Evolutionary conservation across 2,888 invertebrate species (phyloP).

Genomic region (Branchinecta sandiegonensis): DNA sequence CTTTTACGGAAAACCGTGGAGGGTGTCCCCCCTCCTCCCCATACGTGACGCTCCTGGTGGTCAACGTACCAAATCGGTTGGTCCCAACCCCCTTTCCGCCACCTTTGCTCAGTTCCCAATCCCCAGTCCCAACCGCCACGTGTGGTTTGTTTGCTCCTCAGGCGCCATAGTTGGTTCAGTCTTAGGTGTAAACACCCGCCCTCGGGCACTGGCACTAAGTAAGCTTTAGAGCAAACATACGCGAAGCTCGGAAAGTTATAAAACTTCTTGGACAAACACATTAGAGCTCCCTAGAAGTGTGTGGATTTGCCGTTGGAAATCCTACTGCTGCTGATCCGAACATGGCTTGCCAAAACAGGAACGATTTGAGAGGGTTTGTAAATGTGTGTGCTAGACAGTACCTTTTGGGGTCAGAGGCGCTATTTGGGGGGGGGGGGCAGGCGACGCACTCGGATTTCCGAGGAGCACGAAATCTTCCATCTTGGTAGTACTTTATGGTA

Average conservation of each 20-base stretch:
- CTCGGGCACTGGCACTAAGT: neutral
- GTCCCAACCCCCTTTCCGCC: too few relatives aligned
- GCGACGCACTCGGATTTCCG: too few relatives aligned
- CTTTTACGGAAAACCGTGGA: too few relatives aligned
- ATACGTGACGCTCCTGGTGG: too few relatives aligned
- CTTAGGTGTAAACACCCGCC: neutral
- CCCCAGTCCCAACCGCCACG: too few relatives aligned
- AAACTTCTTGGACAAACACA: constrained; percentile 14
- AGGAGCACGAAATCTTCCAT: too few relatives aligned
- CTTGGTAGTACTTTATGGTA: too few relatives aligned
- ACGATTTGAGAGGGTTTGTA: neutral
- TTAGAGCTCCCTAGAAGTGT: constrained; percentile 13
- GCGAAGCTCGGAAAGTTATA: constrained; percentile 14
- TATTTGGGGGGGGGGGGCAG: too few relatives aligned
- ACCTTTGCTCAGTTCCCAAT: too few relatives aligned
- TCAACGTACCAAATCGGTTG: too few relatives aligned
- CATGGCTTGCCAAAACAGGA: constrained; percentile 8
- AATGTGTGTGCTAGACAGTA: neutral
- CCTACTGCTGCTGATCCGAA: constrained; percentile 8
- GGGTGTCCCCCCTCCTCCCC: too few relatives aligned
- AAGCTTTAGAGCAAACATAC: neutral
- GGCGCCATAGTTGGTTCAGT: neutral
- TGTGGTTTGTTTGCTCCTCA: too few relatives aligned
- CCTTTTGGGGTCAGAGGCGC: neutral
- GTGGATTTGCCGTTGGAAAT: neutral